Conservation (phyloP, 1,140 invertebrate species). For the Oscheius sp. region DNA sequence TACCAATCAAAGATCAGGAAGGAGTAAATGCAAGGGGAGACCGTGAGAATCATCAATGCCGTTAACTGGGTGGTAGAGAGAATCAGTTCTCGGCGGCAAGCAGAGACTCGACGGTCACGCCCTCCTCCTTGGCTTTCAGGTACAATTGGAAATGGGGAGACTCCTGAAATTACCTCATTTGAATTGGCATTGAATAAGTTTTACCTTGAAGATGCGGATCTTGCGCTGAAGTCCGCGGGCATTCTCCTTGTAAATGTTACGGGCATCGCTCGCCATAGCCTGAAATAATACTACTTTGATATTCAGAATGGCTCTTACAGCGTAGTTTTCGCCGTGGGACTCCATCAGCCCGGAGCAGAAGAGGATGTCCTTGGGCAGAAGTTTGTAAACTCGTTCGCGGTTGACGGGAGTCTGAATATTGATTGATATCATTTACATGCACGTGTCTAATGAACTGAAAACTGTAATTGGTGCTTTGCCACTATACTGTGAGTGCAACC, state of each 20-base stretch:
- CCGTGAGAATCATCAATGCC: conserved; percentile 3
- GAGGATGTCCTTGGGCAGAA: conserved; percentile 40
- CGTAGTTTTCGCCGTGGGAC: conserved; percentile 38
- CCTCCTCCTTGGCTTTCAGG: conserved; percentile 26
- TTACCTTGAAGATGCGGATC: conserved; percentile 44
- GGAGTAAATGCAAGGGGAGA: conserved; percentile 3
- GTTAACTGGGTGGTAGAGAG: not conserved
- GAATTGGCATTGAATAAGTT: conserved; percentile 7
- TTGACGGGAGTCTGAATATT: conserved; percentile 28
- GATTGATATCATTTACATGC: too few species aligned
- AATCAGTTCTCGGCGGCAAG: conserved; percentile 18
- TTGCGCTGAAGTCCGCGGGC: conserved; percentile 36
- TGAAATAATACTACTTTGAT: conserved; percentile 6
- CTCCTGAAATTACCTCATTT: conserved; percentile 24
- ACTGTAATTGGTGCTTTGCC: too few species aligned
- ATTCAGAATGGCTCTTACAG: not conserved
- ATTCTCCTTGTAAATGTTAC: conserved; percentile 39
- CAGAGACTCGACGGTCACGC: conserved; percentile 17
- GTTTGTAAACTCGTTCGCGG: conserved; percentile 40
- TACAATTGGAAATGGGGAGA: conserved; percentile 35
- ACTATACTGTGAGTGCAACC: not conserved
- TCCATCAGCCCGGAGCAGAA: conserved; percentile 41
- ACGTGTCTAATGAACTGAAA: too few species aligned
- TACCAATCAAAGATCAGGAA: not conserved
- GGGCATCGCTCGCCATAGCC: conserved; percentile 35